Evolutionary conservation across 2,888 invertebrate species (phyloP), one percentile per base, ranked within the genome.

Genomic region (Iselma pallidipennis): DNA sequence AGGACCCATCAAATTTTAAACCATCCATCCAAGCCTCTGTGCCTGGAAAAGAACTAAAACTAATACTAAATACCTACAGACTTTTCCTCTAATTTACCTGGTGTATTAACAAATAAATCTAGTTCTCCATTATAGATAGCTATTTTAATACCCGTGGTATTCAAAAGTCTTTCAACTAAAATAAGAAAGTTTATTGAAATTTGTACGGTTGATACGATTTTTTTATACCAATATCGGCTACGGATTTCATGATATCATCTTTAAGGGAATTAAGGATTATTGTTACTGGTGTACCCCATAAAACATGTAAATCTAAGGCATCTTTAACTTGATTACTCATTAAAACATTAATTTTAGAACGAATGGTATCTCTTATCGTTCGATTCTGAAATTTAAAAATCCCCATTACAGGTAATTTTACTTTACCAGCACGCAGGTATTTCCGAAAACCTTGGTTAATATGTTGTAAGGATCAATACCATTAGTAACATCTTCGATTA

Each of bases 71-170:
- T 16, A 28, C 14, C 7, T 2, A 37, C 6, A 25, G 25, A 25
- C 14, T 16, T 14, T 3, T 2, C 1, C 19, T 31, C n/a, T 14
- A 48, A 52, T 51, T 82, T 84, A 87, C 94, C 94, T 67, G 91
- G 87, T 14, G 93, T 92, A 71, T 91, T 89, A 65, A 92, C 92
- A 73, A 95, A 94, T 16, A 95, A 84, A 80, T 95, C 95, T 65
- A 95, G 83, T 74, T 94, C 93, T 28, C 92, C 94, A 67, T 88
- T 91, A 75, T 90, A 89, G 16, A 93, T 89, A 29, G 85, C 85
- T 1, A 93, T 85, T 54, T 87, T 85, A 16, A 93, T 81, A 54
- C 86, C 82, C 0, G 91, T 91, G 69, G 85, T 85, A 69, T 89
- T 88, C 21, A 93, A 80, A 12, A 92, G 81, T 59, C 83, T 81